Conservation (phyloP, 2,888 invertebrate genomes). For the Chirona hameri region DNA sequence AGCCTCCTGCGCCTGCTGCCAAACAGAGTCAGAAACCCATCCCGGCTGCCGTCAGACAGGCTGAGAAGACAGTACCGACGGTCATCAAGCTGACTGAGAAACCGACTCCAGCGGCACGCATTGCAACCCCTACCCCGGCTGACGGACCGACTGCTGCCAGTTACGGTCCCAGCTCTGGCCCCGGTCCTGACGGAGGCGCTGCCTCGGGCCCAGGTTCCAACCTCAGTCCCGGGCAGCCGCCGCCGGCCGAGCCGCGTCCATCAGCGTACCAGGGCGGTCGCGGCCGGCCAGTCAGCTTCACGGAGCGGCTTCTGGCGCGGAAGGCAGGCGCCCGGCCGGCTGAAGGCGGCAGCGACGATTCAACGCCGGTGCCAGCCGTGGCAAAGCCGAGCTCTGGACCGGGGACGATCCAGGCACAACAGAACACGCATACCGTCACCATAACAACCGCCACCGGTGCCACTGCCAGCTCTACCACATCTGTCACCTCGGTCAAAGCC, state of each 20-base stretch:
- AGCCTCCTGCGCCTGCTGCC: too few relatives aligned
- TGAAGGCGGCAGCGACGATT: constrained; percentile 11
- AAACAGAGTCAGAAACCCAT: neutral
- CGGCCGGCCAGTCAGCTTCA: neutral
- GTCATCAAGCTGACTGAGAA: too few relatives aligned
- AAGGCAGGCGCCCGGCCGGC: constrained; percentile 26
- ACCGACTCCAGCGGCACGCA: too few relatives aligned
- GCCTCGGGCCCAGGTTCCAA: neutral
- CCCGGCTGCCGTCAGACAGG: neutral
- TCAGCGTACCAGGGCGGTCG: neutral
- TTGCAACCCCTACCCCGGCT: too few relatives aligned
- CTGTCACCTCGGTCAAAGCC: too few relatives aligned
- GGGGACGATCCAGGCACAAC: constrained; percentile 11
- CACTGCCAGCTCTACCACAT: too few relatives aligned
- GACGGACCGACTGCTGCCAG: neutral
- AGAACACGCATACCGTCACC: too few relatives aligned
- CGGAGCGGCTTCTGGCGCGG: constrained; percentile 28
- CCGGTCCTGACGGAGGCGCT: neutral
- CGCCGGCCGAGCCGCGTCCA: neutral
- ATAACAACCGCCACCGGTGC: too few relatives aligned
- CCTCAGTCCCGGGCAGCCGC: neutral
- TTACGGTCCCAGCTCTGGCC: neutral
- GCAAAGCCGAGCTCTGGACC: constrained; percentile 30
- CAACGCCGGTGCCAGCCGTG: too few relatives aligned
- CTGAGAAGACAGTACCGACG: too few relatives aligned